phyloP scores from a whole-genome alignment of 53 echinoderm and acorn worm species.

The Mesocentrotus franciscanus region DNA sequence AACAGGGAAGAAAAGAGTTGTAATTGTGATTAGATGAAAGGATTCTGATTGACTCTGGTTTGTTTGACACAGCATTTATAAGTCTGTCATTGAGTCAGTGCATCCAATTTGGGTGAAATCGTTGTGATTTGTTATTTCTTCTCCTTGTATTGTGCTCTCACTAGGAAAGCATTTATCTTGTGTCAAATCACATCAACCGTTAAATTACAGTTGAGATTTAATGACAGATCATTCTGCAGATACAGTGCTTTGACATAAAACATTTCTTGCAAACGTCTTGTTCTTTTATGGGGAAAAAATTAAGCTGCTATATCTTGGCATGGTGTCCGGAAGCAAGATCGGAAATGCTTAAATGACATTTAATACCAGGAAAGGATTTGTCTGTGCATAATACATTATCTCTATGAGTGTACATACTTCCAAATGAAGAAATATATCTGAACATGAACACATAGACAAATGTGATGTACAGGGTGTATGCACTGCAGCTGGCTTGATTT shows the following conservation, averaged over 20 bases:
- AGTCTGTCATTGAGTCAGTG: neutral
- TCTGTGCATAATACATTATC: neutral
- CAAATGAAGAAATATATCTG: neutral
- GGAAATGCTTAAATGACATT: neutral
- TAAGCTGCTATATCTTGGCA: slow-evolving; percentile 1
- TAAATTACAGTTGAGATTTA: neutral
- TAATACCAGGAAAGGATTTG: slow-evolving; percentile 25
- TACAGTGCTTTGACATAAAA: neutral
- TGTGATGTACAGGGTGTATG: neutral
- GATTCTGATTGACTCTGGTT: slow-evolving; percentile 5
- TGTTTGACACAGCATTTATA: neutral
- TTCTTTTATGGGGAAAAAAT: neutral
- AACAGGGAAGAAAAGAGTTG: neutral
- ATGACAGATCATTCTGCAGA: neutral
- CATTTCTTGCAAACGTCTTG: neutral
- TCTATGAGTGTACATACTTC: neutral
- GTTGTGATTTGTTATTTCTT: neutral
- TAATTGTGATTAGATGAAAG: slow-evolving; percentile 21
- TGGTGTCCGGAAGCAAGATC: neutral
- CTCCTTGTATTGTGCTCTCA: neutral
- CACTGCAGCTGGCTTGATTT: neutral
- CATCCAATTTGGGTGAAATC: neutral
- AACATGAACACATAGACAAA: neutral
- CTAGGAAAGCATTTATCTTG: neutral
- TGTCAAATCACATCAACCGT: neutral